Base-by-base conservation (phyloP, 2,888 invertebrate genomes). In the Acheta domesticus region DNA sequence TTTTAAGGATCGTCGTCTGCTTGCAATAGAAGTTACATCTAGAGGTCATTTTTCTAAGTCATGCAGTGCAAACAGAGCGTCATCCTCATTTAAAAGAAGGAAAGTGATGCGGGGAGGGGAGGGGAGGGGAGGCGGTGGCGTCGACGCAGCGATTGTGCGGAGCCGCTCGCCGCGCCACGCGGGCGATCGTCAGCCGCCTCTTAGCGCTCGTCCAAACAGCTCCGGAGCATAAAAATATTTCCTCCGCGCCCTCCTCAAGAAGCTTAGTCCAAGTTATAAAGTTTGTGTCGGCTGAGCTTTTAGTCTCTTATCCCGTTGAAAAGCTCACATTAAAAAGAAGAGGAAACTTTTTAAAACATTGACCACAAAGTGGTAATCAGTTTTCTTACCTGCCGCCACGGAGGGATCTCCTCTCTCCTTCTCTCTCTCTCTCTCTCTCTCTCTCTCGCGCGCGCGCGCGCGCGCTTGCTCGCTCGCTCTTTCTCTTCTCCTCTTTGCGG, bases 191-290 rank as follows among this genome's bases (percentile, higher is more conserved):
- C 36, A 36, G 36, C 36, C 36, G 36, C 36, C 36, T 36, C 36
- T 36, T 36, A 36, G 36, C 36, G 36, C 8, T 36, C 36, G 8
- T 8, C 36, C 36, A 36, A 36, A 36, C 36, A 36, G 36, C 36
- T 36, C 36, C 36, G 36, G 62, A 62, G 62, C 16, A 14, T n/a
- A 62, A 62, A 62, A 62, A 62, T 62, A 62, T 62, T 36, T 12
- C 62, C 16, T 62, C 62, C 62, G 5, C 62, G 62, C 62, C 62
- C 36, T 62, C n/a, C 62, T 62, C 62, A 11, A 62, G 62, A 62
- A 62, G 62, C 62, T 62, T 62, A 62, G 62, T 62, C 62, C 62
- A 62, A 62, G 62, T 62, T 62, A 62, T 62, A 62, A 62, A 62
- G 62, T 62, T 62, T 62, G 62, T 62, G 62, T 62, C 62, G 62